Evolutionary conservation across 2,113 vertebrate species (phyloP), one percentile per base, ranked within the genome.

Genomic region (Sinocyclocheilus maitianheensis): DNA sequence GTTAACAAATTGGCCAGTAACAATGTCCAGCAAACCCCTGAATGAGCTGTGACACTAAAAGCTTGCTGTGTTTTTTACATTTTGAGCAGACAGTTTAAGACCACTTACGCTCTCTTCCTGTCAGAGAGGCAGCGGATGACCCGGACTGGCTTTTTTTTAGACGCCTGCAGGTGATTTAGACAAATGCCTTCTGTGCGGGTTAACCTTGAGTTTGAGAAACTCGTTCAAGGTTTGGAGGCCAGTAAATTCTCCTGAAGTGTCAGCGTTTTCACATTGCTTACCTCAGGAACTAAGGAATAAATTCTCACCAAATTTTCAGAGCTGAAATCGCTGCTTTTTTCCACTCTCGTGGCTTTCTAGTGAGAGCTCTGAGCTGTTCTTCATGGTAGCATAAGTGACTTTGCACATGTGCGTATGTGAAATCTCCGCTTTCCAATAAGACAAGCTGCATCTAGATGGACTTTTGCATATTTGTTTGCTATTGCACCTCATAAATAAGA

Each of bases 131-230:
- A 87, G 81, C 84, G 78, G 83, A 88, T 89, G 88, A 89, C 76
- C 76, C 76, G 26, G 53, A 16, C 46, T 89, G 87, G 90, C 0
- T 34, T 91, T 92, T 87, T 22, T 78, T 60, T 22, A 62, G 83
- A 76, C 14, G 85, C 85, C 89, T 91, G 91, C 91, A 92, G 88
- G 88, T 91, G 88, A 93, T 94, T 94, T 93, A 91, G 89, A 94
- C 90, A 87, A 90, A 93, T 91, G 89, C 92, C 40, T 46, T 85
- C 87, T 86, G 8, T 86, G 55, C 79, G 85, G 87, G 88, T 81
- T 86, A 92, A 91, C 90, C 88, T 90, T 53, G 90, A 78, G 69
- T 77, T 87, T 34, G 75, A 85, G 87, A 90, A 84, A 86, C 86
- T 76, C 48, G 12, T 87, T 89, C 90, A 91, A 92, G 92, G 89